Evolutionary conservation across 2,888 invertebrate species (phyloP), one percentile per base, ranked within the genome.

Genomic region (Anorthoa munda): DNA sequence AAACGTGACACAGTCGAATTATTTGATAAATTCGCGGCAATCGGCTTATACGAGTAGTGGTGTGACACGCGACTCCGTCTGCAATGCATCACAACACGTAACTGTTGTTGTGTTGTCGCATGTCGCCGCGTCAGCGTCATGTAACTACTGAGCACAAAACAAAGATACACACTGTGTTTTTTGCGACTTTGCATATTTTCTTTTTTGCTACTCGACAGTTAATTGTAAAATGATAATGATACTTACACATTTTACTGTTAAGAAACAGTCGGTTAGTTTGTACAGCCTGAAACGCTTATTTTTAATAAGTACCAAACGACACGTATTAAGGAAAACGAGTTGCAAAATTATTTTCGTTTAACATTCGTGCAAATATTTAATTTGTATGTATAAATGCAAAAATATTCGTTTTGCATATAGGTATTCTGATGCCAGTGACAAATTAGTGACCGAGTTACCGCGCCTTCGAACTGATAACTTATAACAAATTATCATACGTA

Each of bases 1-100:
- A 90, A 93, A 90, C 91, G 90, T 90, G 91, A 89, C 86, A 88
- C 66, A 81, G 79, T 79, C 84, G 78, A 87, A 86, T 87, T 89
- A 82, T 86, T 86, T 87, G 83, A 89, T 89, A 83, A 87, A 80
- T 86, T 88, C 83, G 90, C 90, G 88, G 87, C 89, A 89, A 89
- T 82, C 72, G 69, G 66, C 56, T 66, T 56, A 39, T 39, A 39
- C 39, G 74, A 66, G 75, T 75, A 72, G 66, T 59, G 26, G 61
- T 17, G 61, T 65, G 74, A 21, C 75, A 68, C 71, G 81, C 79
- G 71, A 64, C 81, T 71, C 59, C 48, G 82, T 63, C 81, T 79
- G 81, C 79, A 50, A 48, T 74, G 75, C 71, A 81, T 51, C 81
- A 66, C 51, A 15, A 66, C 65, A 55, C 65, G 74, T 60, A 15